Evolutionary conservation across 2,888 invertebrate species (phyloP).

Genomic region (Limnephilus auricula): DNA sequence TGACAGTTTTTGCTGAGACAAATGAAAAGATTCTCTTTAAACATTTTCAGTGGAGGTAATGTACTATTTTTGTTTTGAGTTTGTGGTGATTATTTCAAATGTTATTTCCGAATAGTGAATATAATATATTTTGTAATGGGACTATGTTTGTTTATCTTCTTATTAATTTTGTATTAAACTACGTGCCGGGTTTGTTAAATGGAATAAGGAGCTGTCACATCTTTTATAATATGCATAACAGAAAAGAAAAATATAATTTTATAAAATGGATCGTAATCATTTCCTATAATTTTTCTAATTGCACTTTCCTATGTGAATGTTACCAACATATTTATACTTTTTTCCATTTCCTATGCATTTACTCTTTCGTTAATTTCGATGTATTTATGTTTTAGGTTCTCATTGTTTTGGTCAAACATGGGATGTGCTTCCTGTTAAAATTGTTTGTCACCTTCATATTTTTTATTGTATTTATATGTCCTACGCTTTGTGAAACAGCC

Average conservation of each 20-base stretch:
- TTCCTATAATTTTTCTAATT: not conserved
- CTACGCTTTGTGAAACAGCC: not conserved
- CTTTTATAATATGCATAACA: not conserved
- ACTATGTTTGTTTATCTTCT: no score
- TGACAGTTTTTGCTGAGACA: no score
- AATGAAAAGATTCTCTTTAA: no score
- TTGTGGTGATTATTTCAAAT: no score
- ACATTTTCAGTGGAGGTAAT: no score
- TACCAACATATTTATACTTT: not conserved
- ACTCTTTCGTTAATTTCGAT: not conserved
- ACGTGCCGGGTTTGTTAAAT: no score
- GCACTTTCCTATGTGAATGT: not conserved
- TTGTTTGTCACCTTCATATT: not conserved
- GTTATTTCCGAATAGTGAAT: no score
- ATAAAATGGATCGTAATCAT: not conserved
- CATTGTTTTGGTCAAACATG: not conserved
- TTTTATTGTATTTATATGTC: not conserved
- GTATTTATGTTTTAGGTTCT: not conserved
- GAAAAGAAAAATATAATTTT: not conserved
- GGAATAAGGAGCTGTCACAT: no score
- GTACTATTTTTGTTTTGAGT: no score
- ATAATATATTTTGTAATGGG: no score
- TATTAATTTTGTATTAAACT: no score
- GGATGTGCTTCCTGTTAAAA: no score
- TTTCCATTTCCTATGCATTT: not conserved